Conservation (phyloP, 2,113 vertebrate species). For the Psettodes erumei region DNA sequence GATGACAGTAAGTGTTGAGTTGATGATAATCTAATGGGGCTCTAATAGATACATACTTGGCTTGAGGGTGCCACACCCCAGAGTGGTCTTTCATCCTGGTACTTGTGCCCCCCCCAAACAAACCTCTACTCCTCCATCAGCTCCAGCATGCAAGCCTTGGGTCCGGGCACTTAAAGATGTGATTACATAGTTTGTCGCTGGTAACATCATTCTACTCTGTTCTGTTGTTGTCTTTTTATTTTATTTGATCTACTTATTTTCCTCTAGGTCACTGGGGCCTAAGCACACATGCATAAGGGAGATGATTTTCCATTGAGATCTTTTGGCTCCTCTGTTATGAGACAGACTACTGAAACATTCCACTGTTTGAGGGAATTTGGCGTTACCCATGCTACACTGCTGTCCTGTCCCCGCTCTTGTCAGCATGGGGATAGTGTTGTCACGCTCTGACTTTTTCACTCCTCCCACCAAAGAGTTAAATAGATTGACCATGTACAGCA, state of each 20-base stretch:
- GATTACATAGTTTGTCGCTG: slow-evolving; percentile 59
- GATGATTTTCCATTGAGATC: slow-evolving; percentile 60
- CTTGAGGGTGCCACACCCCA: slow-evolving; percentile 34
- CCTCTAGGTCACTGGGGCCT: slow-evolving; percentile 48
- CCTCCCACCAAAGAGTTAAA: slow-evolving; percentile 82
- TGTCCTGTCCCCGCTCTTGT: slow-evolving; percentile 50
- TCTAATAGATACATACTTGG: slow-evolving; percentile 26
- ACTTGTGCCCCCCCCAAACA: slow-evolving; percentile 43
- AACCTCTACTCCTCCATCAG: slow-evolving; percentile 48
- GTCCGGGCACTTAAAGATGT: slow-evolving; percentile 65
- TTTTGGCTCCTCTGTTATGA: slow-evolving; percentile 64
- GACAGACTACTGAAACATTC: slow-evolving; percentile 84
- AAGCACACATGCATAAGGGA: slow-evolving; percentile 67
- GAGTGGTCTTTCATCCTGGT: slow-evolving; percentile 57
- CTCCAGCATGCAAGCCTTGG: slow-evolving; percentile 59
- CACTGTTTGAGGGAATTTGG: slow-evolving; percentile 72
- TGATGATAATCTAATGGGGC: slow-evolving; percentile 57
- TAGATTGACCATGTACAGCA: slow-evolving; percentile 55
- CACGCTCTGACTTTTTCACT: slow-evolving; percentile 56
- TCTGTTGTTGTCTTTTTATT: slow-evolving; percentile 50
- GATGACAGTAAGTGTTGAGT: slow-evolving; percentile 48
- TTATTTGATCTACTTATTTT: slow-evolving; percentile 50
- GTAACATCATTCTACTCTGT: slow-evolving; percentile 60
- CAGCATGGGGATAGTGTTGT: slow-evolving; percentile 32
- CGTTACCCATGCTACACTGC: slow-evolving; percentile 66